A percentile compares a stretch with the other conserved stretches of the same genome.
Conservation (phyloP, 1,140 invertebrate genomes). For the Cyclargus thomasi region DNA sequence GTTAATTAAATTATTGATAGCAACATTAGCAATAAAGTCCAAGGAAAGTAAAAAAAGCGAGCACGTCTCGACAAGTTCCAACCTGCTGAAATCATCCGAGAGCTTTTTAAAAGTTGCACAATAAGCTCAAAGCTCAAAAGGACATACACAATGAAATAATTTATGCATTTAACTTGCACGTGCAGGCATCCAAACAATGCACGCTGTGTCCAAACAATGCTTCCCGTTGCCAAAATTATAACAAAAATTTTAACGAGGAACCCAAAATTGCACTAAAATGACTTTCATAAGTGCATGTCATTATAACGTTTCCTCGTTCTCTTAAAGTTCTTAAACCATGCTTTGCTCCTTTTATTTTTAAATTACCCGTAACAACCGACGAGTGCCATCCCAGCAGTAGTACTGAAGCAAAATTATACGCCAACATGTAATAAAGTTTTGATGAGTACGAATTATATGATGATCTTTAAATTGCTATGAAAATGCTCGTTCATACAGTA, state of each 20-base stretch:
- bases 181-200: not conserved
- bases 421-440: not conserved
- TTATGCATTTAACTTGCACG: constrained; percentile 12
- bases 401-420: too few species aligned
- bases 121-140: constrained; percentile 15
- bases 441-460: not conserved
- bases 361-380: not conserved
- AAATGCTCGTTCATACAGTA: not conserved
- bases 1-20: not conserved
- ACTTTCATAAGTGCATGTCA: not conserved
- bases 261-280: not conserved
- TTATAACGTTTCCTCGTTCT: not conserved
- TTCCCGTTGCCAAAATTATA: not conserved
- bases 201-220: not conserved
- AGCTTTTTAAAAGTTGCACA: constrained; percentile 19
- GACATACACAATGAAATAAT: not conserved
- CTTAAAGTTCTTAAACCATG: not conserved
- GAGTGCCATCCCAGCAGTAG: not conserved
- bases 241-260: not conserved
- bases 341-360: not conserved
- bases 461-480: not conserved
- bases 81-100: constrained; percentile 31
- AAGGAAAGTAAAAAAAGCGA: constrained; percentile 23
- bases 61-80: constrained; percentile 31
- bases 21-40: not conserved